Evolutionary conservation across 2,888 invertebrate genomes (phyloP).

Genomic region (Parochlus steinenii): DNA sequence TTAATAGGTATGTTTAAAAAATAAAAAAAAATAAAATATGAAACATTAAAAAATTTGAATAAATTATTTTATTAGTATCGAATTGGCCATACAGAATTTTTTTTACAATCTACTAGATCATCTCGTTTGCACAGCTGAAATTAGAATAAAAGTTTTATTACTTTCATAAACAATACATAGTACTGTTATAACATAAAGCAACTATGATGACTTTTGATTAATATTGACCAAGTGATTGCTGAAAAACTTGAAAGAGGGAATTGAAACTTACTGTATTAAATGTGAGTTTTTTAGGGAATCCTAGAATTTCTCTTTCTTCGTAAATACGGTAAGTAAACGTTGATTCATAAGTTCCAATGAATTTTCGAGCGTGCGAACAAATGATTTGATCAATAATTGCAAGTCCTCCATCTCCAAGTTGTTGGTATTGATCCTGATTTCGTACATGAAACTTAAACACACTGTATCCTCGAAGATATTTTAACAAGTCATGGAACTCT

Average conservation of each 20-base stretch:
- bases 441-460: constrained; percentile 20
- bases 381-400: constrained; percentile 94
- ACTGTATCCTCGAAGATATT: constrained; percentile 20
- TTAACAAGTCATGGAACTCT: constrained; percentile 25
- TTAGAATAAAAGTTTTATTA: no score
- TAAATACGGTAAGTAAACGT: constrained; percentile 94
- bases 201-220: no score
- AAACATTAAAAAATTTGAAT: neutral
- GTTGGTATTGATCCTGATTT: constrained; percentile 22
- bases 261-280: constrained; percentile 87
- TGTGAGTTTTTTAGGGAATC: constrained; percentile 61
- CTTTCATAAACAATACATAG: no score
- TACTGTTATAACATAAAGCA: no score
- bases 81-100: constrained; percentile 63
- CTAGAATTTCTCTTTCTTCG: constrained; percentile 91
- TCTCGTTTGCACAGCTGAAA: constrained; percentile 37
- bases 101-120: constrained; percentile 43
- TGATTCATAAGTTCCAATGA: constrained; percentile 85
- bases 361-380: constrained; percentile 71
- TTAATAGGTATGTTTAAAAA: no score
- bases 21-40: no score
- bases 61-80: constrained; percentile 35
- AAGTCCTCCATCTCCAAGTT: constrained; percentile 57
- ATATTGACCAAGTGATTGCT: no score
- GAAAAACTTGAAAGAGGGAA: no score